Evolutionary conservation across 2,113 vertebrate genomes (phyloP).

Genomic region (Taxidea taxus): DNA sequence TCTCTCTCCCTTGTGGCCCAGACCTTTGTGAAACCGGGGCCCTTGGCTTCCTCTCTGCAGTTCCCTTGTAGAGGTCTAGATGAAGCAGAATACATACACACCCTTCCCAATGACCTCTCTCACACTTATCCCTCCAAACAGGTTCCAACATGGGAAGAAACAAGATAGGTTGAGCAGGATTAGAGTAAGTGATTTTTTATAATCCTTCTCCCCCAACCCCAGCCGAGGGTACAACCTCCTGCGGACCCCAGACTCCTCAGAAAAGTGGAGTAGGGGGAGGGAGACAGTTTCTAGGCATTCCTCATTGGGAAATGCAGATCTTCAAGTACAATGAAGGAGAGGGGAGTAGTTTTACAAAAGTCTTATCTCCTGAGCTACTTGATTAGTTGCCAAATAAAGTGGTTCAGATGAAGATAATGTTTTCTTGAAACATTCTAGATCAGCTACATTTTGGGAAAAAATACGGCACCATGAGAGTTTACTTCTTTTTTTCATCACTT

Average conservation of each 20-base stretch:
- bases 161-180: neutral
- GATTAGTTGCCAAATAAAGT: neutral
- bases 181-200: neutral
- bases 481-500: neutral
- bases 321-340: neutral
- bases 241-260: neutral
- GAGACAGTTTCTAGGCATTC: neutral
- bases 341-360: neutral
- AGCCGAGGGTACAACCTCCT: neutral
- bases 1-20: neutral
- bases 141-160: neutral
- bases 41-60: neutral
- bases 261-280: neutral
- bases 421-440: neutral
- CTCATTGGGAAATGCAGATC: neutral
- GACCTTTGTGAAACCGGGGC: fast-evolving
- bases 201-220: neutral
- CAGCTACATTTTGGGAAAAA: neutral
- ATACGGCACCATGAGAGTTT: neutral
- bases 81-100: neutral
- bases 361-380: neutral
- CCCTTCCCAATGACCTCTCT: neutral
- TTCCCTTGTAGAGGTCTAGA: neutral
- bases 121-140: conserved; percentile 17
- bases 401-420: neutral